These are phyloP conservation scores for Drosophila guanche DNA, from an alignment of 1,140 invertebrate species.

Conservation along the genomic window DNA sequence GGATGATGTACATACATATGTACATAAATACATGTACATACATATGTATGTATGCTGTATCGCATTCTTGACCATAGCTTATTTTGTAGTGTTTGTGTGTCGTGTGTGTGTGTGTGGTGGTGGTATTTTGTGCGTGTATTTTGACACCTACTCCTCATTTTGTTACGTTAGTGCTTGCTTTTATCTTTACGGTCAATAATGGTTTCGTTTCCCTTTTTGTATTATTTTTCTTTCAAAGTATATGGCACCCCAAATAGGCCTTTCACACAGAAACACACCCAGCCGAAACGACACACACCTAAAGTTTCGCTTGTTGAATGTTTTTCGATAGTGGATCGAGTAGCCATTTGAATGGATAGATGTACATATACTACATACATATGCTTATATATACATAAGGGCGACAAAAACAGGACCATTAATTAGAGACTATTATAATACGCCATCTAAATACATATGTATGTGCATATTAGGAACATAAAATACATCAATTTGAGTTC, in stretches of 20 bases:
- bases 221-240: constrained; percentile 10
- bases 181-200: constrained; percentile 78
- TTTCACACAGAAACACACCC: constrained; percentile 28
- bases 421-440: too few species aligned
- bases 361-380: too few species aligned
- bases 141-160: constrained; percentile 68
- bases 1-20: too few species aligned
- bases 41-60: constrained; percentile 21
- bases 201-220: constrained; percentile 26
- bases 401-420: too few species aligned
- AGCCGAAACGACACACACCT: constrained; percentile 1
- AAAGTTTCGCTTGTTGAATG: too few species aligned
- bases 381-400: too few species aligned
- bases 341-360: too few species aligned
- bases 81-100: constrained; percentile 29
- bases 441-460: too few species aligned
- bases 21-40: background rate
- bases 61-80: constrained; percentile 57
- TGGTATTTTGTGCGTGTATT: constrained; percentile 39
- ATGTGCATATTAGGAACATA: too few species aligned
- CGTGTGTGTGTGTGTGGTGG: constrained; percentile 11
- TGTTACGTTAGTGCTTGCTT: constrained; percentile 49
- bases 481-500: too few species aligned
- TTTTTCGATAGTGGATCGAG: too few species aligned
- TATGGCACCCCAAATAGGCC: constrained; percentile 40